A percentile compares a stretch with the other conserved stretches of the same genome.
These are phyloP conservation scores for Poeciliopsis gracilis DNA, from an alignment of 2,797 vertebrate species.

Conservation along the genomic window DNA sequence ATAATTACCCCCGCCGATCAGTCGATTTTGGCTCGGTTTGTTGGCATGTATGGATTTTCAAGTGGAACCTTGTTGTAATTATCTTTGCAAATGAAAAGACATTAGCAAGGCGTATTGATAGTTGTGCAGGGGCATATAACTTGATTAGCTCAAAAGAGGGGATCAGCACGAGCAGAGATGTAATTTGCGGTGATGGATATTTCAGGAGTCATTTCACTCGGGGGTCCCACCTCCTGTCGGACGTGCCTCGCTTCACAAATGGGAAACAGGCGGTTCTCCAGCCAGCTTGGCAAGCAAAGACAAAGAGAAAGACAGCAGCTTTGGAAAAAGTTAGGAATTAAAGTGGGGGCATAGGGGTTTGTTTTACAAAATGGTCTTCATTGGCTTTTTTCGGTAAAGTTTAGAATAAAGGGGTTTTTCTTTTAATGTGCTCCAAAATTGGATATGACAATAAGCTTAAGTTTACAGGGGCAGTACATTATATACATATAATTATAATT, in stretches of 20 bases:
- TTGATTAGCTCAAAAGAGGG: slow-evolving; percentile 74
- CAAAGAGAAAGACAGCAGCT: slow-evolving; percentile 4
- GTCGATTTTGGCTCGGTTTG: slow-evolving; percentile 68
- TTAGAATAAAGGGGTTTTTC: slow-evolving; percentile 42
- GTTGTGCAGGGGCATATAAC: slow-evolving; percentile 70
- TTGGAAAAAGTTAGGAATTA: slow-evolving; percentile 20
- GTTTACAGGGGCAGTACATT: not conserved
- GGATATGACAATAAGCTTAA: slow-evolving; percentile 40
- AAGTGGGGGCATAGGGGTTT: not conserved
- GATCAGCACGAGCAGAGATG: slow-evolving; percentile 69
- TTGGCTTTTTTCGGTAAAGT: slow-evolving; percentile 56
- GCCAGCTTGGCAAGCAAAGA: not conserved
- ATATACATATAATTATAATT: too few relatives aligned
- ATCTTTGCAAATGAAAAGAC: slow-evolving; percentile 80
- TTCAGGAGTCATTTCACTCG: slow-evolving; percentile 60
- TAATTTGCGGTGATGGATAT: slow-evolving; percentile 71
- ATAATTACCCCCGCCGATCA: slow-evolving; percentile 60
- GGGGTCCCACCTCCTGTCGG: slow-evolving; percentile 32
- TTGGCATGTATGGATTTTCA: slow-evolving; percentile 70
- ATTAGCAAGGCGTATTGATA: slow-evolving; percentile 69
- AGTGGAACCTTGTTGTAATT: slow-evolving; percentile 78
- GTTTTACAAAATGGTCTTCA: slow-evolving; percentile 46
- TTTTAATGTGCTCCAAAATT: slow-evolving; percentile 56
- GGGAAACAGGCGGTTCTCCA: slow-evolving; percentile 17
- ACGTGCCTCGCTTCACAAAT: slow-evolving; percentile 54